phyloP scores from a whole-genome alignment of 2,113 vertebrate species.

The Carassius auratus region DNA sequence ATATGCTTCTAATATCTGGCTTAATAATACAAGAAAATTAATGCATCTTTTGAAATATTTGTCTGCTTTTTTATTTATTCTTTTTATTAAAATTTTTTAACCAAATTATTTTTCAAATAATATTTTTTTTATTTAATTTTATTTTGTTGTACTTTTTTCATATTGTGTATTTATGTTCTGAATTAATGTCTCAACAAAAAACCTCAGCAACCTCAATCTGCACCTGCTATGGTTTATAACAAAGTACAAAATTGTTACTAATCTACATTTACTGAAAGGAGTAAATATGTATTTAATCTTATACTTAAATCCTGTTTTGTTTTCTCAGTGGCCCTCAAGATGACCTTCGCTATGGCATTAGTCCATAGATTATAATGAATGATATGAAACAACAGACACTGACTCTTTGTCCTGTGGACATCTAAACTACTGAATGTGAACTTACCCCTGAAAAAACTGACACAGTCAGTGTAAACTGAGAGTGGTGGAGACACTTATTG shows the following conservation, averaged over 20 bases:
- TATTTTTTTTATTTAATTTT: constrained; percentile 5
- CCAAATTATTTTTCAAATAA: background rate
- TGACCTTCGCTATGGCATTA: background rate
- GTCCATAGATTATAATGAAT: background rate
- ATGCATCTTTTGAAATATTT: background rate
- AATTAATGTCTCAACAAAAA: constrained; percentile 4
- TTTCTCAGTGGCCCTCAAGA: constrained; percentile 11
- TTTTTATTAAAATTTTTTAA: background rate
- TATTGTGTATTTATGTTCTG: background rate
- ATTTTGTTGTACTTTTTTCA: constrained; percentile 4
- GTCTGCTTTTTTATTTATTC: background rate
- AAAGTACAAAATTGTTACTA: background rate
- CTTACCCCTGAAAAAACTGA: constrained; percentile 30
- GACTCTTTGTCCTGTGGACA: constrained; percentile 83
- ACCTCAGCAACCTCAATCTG: constrained; percentile 32
- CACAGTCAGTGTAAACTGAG: constrained; percentile 21
- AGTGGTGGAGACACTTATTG: constrained; percentile 32
- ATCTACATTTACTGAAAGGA: background rate
- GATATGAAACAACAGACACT: constrained; percentile 53
- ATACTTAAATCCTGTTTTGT: constrained; percentile 1
- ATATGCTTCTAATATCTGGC: constrained; percentile 27
- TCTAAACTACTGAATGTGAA: constrained; percentile 70
- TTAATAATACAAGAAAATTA: constrained; percentile 5
- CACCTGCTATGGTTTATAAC: background rate
- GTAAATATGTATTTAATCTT: background rate